phyloP scores from a whole-genome alignment of 2,797 vertebrate genomes.

The Peromyscus attwateri region DNA sequence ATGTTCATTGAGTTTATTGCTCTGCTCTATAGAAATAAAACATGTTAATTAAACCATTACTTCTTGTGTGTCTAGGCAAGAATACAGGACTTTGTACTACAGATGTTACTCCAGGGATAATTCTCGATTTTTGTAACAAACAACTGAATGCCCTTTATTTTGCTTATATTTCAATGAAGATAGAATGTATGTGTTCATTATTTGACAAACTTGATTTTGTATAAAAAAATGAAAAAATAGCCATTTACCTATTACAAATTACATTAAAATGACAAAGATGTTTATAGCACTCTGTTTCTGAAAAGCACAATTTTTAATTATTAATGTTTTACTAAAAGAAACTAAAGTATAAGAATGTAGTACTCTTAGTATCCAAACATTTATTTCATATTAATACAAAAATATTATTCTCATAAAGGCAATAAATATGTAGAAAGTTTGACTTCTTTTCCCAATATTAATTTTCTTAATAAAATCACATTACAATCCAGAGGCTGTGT shows the following conservation, averaged over 20 bases:
- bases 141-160: background rate
- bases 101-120: background rate
- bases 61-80: background rate
- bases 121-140: background rate
- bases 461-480: background rate
- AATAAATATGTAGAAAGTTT: background rate
- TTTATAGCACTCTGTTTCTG: background rate
- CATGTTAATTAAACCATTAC: slow-evolving; percentile 50
- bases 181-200: background rate
- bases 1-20: slow-evolving; percentile 19
- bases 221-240: background rate
- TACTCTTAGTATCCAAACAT: background rate
- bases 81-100: background rate
- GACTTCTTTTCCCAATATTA: background rate
- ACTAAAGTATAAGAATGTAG: background rate
- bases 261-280: background rate
- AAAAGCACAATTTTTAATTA: background rate
- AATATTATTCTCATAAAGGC: background rate
- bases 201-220: slow-evolving; percentile 10
- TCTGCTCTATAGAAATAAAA: slow-evolving; percentile 31
- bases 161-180: background rate
- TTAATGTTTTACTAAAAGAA: background rate
- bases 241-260: background rate
- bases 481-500: background rate
- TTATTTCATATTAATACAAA: slow-evolving; percentile 14